phyloP scores from a whole-genome alignment of 2,797 vertebrate species.

The Trachurus trachurus region DNA sequence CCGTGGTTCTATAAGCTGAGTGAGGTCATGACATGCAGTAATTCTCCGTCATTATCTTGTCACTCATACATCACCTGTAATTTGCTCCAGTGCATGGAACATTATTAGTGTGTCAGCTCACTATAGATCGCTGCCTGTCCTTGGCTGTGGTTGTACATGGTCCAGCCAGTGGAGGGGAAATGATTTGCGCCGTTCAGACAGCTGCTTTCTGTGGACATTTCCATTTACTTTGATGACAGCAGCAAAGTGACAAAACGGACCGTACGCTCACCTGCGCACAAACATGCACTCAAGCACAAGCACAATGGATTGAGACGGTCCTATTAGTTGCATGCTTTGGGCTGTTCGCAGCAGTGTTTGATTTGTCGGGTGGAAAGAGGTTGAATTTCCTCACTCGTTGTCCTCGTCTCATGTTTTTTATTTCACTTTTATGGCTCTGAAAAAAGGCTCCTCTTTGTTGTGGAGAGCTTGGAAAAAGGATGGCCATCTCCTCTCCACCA shows the following conservation, averaged over 20 bases:
- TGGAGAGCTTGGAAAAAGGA: neutral
- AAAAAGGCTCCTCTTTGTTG: constrained; percentile 1
- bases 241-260: constrained; percentile 40
- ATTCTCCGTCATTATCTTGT: constrained; percentile 27
- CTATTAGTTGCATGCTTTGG: neutral
- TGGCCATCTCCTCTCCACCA: constrained; percentile 16
- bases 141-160: constrained; percentile 9
- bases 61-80: constrained; percentile 35
- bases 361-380: neutral
- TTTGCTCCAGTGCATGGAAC: constrained; percentile 16
- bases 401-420: neutral
- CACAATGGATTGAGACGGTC: constrained; percentile 39
- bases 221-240: constrained; percentile 46
- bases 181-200: neutral
- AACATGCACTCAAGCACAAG: constrained; percentile 4
- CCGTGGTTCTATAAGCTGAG: constrained; percentile 1
- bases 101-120: constrained; percentile 37
- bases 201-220: constrained; percentile 42
- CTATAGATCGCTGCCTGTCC: constrained; percentile 22
- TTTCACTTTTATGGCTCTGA: neutral
- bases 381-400: neutral
- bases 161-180: constrained; percentile 6
- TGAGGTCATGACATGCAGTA: constrained; percentile 1
- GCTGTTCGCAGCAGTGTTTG: constrained; percentile 11
- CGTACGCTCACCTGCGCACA: neutral